Conservation (phyloP, 1,140 invertebrate species). For the Drosophila azteca region DNA sequence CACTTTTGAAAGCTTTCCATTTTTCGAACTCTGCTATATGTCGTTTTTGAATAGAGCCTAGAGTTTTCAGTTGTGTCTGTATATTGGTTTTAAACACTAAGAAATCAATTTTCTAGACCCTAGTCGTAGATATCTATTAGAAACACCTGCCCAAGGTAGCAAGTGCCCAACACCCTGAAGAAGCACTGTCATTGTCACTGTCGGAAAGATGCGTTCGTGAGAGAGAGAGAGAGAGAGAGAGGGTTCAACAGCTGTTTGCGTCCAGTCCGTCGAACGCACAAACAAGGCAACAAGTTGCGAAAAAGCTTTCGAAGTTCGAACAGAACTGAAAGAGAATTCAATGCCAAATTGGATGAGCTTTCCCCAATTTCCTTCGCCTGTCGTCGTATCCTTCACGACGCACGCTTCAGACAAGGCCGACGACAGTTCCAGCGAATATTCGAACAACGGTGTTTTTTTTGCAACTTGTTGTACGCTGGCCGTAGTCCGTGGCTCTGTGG, state of each 20-base stretch:
- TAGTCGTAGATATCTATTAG: too few relatives aligned
- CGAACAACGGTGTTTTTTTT: slow-evolving; percentile 51
- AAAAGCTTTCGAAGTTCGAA: slow-evolving; percentile 76
- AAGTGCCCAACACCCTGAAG: too few relatives aligned
- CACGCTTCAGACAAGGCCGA: slow-evolving; percentile 35
- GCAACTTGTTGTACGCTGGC: slow-evolving; percentile 63
- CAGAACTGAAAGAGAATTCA: slow-evolving; percentile 25
- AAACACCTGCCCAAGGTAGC: too few relatives aligned
- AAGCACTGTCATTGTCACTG: too few relatives aligned
- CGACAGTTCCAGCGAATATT: slow-evolving; percentile 58
- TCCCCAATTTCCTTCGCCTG: slow-evolving; percentile 23
- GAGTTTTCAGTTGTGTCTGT: not conserved
- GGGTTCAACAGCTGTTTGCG: slow-evolving; percentile 71
- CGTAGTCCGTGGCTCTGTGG: not conserved
- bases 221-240: not conserved
- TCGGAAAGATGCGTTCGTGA: not conserved
- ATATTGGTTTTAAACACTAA: slow-evolving; percentile 16
- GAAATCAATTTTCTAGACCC: slow-evolving; percentile 5
- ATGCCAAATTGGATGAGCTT: too few relatives aligned
- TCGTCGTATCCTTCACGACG: too few relatives aligned
- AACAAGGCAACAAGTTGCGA: slow-evolving; percentile 78
- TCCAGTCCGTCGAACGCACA: slow-evolving; percentile 12
- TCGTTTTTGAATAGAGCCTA: too few relatives aligned
- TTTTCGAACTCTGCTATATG: slow-evolving; percentile 56
- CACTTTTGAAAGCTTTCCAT: slow-evolving; percentile 59